Conservation (phyloP, 2,113 vertebrate species). For the Turnix velox region DNA sequence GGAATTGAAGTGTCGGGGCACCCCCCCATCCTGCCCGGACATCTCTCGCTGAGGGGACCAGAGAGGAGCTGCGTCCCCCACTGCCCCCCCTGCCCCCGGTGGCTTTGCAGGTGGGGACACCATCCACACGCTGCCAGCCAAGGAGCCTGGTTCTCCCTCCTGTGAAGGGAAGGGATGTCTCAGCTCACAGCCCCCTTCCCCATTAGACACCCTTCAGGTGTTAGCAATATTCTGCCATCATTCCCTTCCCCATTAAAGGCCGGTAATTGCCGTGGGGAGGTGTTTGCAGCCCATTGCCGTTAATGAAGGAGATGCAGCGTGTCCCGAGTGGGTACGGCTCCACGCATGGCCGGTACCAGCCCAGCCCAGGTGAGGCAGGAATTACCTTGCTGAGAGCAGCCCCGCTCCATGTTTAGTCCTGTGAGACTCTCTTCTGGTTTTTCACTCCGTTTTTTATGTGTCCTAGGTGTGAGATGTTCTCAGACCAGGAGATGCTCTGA, state of each 20-base stretch:
- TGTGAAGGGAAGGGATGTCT: neutral
- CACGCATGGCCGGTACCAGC: constrained; percentile 9
- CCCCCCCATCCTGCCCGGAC: neutral
- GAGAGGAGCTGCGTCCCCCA: neutral
- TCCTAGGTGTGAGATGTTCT: no score
- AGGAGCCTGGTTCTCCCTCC: neutral
- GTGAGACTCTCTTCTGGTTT: constrained; percentile 25
- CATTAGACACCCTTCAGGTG: constrained; percentile 77
- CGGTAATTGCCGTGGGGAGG: constrained; percentile 63
- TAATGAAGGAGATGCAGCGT: constrained; percentile 74
- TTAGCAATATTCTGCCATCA: constrained; percentile 65
- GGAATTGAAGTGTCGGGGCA: neutral
- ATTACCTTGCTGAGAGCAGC: constrained; percentile 43
- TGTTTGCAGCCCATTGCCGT: constrained; percentile 68
- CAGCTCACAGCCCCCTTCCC: constrained; percentile 42
- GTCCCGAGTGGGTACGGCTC: constrained; percentile 33
- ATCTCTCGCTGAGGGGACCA: no score
- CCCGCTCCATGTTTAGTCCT: constrained; percentile 24
- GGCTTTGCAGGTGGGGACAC: neutral
- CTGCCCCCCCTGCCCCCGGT: neutral
- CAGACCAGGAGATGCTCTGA: neutral
- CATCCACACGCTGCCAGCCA: neutral
- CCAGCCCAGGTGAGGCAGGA: constrained; percentile 56
- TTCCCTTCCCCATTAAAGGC: constrained; percentile 72
- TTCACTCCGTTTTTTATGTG: neutral